A percentile compares a stretch with the other conserved stretches of the same genome.
Conservation (phyloP, 2,888 invertebrate species). For the Galerucella nymphaeae region DNA sequence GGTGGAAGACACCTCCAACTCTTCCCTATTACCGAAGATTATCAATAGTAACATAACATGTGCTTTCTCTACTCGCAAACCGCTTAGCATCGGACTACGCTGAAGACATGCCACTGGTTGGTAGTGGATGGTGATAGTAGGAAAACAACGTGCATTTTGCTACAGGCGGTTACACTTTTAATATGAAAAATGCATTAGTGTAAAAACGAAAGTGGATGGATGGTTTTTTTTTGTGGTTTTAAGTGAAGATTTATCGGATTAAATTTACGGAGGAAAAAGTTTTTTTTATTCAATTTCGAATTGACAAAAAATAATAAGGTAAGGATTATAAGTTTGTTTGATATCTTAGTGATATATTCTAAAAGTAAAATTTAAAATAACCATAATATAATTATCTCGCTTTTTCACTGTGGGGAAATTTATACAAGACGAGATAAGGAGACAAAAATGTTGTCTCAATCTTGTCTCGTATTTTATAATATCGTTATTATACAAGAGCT, state of each 20-base stretch:
- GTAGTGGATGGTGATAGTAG: constrained; percentile 7
- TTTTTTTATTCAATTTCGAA: neutral
- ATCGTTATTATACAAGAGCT: too few species aligned
- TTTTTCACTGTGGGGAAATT: too few species aligned
- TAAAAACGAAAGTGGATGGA: constrained; percentile 28
- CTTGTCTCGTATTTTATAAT: too few species aligned
- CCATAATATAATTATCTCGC: too few species aligned
- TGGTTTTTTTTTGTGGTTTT: neutral
- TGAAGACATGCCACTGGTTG: constrained; percentile 31
- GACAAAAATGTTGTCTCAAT: too few species aligned
- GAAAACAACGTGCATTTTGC: constrained; percentile 30
- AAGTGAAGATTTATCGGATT: neutral
- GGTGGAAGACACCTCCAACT: constrained; percentile 25
- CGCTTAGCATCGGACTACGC: constrained; percentile 20
- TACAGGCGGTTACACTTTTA: constrained; percentile 31
- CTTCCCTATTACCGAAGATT: constrained; percentile 32
- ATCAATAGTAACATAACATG: constrained; percentile 34
- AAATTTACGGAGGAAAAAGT: neutral
- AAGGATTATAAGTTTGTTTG: neutral
- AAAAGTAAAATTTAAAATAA: neutral
- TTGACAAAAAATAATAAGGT: neutral
- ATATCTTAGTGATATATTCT: neutral
- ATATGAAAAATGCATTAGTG: constrained; percentile 7
- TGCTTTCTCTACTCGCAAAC: constrained; percentile 40
- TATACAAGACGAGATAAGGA: too few species aligned